Base-by-base conservation (phyloP, 37 sponge, comb jelly and placozoan genomes). In the Dysidea cf. avara region DNA sequence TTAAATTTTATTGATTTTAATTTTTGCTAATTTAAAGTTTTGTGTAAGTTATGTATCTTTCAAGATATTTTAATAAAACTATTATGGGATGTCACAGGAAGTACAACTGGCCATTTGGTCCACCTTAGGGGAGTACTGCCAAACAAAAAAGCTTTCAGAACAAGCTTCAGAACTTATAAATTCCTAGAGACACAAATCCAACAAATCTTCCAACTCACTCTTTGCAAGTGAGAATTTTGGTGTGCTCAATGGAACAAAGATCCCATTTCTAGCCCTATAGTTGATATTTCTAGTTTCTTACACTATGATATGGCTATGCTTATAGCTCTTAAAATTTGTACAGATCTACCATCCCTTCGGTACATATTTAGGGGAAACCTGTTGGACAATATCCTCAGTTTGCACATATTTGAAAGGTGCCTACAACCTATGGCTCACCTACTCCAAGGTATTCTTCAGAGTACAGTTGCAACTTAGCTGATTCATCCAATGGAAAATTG, bases 81-180 rank as follows among this genome's bases (percentile, higher is more conserved):
- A n/a, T n/a, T n/a, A n/a, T n/a, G n/a, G n/a, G n/a, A n/a, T n/a
- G n/a, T n/a, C n/a, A n/a, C 31, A 61, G 36, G 20, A 36, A 56
- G 24, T 35, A 9, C 64, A 40, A 2, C 51, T 75, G 37, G 64
- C 53, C 75, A 63, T 63, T 2, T 75, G 75, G 75, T 31, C 36
- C 12, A 38, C 17, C 54, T 20, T 69, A 38, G 7, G 32, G 35
- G 14, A 29, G 6, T 18, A 16, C 22, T 62, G 17, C 2, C 61
- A 43, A 43, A 9, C 9, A 43, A 9, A 43, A 43, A 43, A 43
- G 7, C 13, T 75, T 62, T 61, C 75, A 13, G 50, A 61, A 30
- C 53, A 61, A 62, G 75, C 64, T 62, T 12, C 61, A 9, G 47
- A 35, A 11, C 17, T 61, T 35, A 29, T 3, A 2, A 12, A 30